These are phyloP conservation scores for Chaetura pelagica DNA, from an alignment of 2,113 vertebrate genomes.

Conservation along the genomic window DNA sequence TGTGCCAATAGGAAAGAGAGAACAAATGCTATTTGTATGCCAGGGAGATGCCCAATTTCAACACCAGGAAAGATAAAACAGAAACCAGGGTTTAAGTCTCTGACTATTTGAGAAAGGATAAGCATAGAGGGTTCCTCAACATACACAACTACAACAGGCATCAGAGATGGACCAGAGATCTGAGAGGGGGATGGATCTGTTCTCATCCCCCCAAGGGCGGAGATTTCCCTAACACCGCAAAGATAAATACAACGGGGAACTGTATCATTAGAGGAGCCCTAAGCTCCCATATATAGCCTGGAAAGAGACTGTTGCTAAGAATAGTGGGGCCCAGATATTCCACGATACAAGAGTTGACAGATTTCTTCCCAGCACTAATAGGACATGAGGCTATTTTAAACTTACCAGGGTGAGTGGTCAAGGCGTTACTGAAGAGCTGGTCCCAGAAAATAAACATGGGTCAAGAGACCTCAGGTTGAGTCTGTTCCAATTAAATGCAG, in stretches of 20 bases:
- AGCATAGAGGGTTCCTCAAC: background rate
- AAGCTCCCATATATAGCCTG: slow-evolving; percentile 65
- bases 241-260: slow-evolving; percentile 42
- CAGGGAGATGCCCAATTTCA: background rate
- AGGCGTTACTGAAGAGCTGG: background rate
- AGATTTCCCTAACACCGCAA: background rate
- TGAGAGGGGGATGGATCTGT: background rate
- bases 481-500: fast-evolving
- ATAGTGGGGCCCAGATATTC: slow-evolving; percentile 53
- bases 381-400: slow-evolving; percentile 47
- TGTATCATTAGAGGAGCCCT: background rate
- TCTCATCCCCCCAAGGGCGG: background rate
- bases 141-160: background rate
- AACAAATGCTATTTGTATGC: background rate
- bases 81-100: background rate
- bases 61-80: background rate
- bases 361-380: slow-evolving; percentile 35
- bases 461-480: background rate
- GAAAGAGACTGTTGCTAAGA: slow-evolving; percentile 65
- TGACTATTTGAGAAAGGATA: background rate
- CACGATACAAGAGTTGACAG: background rate
- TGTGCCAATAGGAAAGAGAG: background rate
- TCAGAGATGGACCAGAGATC: background rate
- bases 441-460: background rate
- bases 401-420: background rate